These are phyloP conservation scores for Melieria omissa DNA, from an alignment of 2,888 invertebrate genomes.

Conservation along the genomic window DNA sequence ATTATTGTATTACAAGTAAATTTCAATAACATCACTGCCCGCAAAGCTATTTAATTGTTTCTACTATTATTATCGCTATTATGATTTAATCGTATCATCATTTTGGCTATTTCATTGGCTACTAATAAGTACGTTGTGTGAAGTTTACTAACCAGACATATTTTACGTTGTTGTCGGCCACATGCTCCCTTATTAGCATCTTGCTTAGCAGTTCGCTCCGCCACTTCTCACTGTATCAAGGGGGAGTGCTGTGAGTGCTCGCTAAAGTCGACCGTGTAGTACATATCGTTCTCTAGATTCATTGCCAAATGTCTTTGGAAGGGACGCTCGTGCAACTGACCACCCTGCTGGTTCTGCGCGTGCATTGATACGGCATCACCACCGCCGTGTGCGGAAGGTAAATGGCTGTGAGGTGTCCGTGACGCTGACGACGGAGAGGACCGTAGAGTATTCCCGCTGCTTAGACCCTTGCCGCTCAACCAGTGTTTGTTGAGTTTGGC, in stretches of 20 bases:
- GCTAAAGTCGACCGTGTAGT: conserved; percentile 81
- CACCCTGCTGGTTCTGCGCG: conserved; percentile 44
- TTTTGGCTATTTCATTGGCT: not conserved
- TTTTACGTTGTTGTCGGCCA: conserved; percentile 30
- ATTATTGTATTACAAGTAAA: conserved; percentile 4
- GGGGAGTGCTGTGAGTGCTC: conserved; percentile 79
- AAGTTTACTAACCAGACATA: conserved; percentile 61
- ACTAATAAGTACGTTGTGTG: conserved; percentile 47
- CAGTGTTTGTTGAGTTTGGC: conserved; percentile 68
- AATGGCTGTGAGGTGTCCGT: conserved; percentile 42
- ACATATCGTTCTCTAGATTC: conserved; percentile 78
- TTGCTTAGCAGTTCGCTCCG: not conserved
- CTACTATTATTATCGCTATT: conserved; percentile 18
- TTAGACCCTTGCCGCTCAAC: conserved; percentile 71
- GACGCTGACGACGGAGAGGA: conserved; percentile 42
- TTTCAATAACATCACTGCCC: conserved; percentile 11
- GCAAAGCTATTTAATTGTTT: conserved; percentile 19
- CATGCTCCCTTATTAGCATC: not conserved
- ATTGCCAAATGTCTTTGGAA: conserved; percentile 70
- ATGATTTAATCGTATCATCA: conserved; percentile 23
- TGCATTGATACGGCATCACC: conserved; percentile 39
- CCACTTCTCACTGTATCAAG: conserved; percentile 73
- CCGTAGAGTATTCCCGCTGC: conserved; percentile 43
- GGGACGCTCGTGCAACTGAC: conserved; percentile 64
- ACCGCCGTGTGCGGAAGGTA: conserved; percentile 44